Evolutionary conservation across 2,113 vertebrate genomes (phyloP).

Genomic region (Lontra canadensis): DNA sequence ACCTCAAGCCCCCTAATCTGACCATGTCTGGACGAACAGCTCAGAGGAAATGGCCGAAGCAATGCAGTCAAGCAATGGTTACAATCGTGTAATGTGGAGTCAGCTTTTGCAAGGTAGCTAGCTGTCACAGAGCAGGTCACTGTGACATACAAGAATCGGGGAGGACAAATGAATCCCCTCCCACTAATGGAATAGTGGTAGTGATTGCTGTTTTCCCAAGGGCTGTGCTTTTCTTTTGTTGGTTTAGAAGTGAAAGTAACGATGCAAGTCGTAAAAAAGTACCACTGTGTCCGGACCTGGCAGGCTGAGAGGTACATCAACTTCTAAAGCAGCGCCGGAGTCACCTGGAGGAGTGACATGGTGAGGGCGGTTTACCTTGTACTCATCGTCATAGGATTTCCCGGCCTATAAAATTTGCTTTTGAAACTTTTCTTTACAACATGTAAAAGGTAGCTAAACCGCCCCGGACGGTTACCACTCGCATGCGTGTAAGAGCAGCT

Average conservation of each 20-base stretch:
- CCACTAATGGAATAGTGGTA: not conserved
- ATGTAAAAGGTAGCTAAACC: not conserved
- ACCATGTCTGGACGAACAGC: not conserved
- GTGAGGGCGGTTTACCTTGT: not conserved
- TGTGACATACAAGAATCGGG: not conserved
- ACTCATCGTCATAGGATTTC: not conserved
- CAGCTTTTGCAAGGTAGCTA: not conserved
- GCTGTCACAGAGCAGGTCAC: not conserved
- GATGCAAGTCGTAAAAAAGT: not conserved
- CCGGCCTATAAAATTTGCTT: not conserved
- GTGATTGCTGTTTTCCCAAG: not conserved
- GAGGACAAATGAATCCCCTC: not conserved
- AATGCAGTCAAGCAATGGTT: not conserved
- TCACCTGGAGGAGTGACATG: not conserved
- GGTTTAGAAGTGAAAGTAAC: constrained; percentile 6
- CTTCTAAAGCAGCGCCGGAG: not conserved
- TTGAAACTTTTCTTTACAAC: not conserved
- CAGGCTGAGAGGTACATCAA: not conserved
- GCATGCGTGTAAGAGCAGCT: not conserved
- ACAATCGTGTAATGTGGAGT: rapidly evolving
- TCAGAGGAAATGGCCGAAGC: not conserved
- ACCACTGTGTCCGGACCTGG: not conserved
- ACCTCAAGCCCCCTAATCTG: not conserved
- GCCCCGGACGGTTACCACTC: not conserved
- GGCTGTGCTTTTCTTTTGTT: not conserved